A percentile compares a stretch with the other conserved stretches of the same genome.
phyloP scores from a whole-genome alignment of 2,797 vertebrate species.

The Simalia tracyae region DNA sequence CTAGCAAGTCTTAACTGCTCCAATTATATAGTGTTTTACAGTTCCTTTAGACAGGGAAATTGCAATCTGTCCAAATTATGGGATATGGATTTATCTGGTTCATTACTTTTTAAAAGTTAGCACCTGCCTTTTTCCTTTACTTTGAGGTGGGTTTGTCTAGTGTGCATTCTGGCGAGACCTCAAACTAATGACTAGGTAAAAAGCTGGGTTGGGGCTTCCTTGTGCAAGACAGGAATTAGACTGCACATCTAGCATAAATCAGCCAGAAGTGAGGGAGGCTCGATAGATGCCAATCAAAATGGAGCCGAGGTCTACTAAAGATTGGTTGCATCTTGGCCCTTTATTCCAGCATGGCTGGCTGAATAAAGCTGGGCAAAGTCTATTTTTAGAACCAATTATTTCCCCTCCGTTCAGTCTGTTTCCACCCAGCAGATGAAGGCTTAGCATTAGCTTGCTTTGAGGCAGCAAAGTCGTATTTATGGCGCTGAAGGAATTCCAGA shows the following conservation, averaged over 20 bases:
- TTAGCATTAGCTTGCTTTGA: background rate
- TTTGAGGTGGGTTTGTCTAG: background rate
- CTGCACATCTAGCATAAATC: background rate
- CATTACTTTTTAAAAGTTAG: background rate
- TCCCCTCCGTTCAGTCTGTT: background rate
- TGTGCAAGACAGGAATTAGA: background rate
- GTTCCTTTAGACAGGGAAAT: background rate
- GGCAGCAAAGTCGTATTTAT: background rate
- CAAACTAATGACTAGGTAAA: background rate
- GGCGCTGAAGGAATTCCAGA: background rate
- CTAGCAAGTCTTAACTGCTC: background rate
- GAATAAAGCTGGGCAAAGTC: background rate
- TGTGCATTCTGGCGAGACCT: background rate
- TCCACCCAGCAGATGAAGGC: background rate
- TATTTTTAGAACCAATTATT: background rate
- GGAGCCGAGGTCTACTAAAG: background rate
- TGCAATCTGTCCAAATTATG: slow-evolving; percentile 9
- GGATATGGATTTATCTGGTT: background rate
- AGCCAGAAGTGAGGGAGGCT: background rate
- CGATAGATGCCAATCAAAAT: background rate
- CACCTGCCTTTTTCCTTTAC: background rate
- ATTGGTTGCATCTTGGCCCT: no score
- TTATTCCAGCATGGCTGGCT: background rate
- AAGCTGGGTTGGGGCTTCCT: no score
- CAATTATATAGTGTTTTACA: background rate